Conservation (phyloP, 2,888 invertebrate species). For the Rotaria magnacalcarata region DNA sequence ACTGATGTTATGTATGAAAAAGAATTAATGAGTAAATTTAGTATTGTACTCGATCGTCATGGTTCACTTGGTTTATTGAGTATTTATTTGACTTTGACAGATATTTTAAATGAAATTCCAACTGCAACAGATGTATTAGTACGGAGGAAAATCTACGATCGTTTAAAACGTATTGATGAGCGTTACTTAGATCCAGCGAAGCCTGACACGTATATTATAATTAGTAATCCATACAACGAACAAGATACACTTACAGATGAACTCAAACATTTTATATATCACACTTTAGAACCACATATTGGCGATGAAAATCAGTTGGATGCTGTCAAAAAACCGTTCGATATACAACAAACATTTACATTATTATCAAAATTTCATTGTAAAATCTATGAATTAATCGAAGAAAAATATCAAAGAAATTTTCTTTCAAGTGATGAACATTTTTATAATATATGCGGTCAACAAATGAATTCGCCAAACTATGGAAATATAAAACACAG, state of each 20-base stretch:
- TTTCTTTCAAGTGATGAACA: constrained; percentile 24
- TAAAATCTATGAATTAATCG: constrained; percentile 33
- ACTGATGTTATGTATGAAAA: constrained; percentile 25
- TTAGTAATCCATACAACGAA: neutral
- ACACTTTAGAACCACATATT: constrained; percentile 1
- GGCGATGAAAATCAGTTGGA: too few species aligned
- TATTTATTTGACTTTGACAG: neutral
- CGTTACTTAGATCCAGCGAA: neutral
- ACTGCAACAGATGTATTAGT: constrained; percentile 27
- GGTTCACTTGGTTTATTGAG: neutral
- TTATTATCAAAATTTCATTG: constrained; percentile 23
- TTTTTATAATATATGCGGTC: constrained; percentile 1
- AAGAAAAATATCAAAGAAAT: constrained; percentile 3
- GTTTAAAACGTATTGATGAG: constrained; percentile 29
- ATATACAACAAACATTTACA: constrained; percentile 27
- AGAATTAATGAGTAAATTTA: constrained; percentile 15
- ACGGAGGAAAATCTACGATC: neutral
- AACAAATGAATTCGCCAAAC: neutral
- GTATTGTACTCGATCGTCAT: constrained; percentile 15
- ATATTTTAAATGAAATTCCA: constrained; percentile 21
- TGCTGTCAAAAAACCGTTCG: neutral
- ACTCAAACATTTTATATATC: neutral
- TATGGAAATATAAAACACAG: neutral
- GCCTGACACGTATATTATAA: neutral
- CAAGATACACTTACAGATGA: neutral